Evolutionary conservation across 2,888 invertebrate genomes (phyloP).

Genomic region (Helicoverpa assulta): DNA sequence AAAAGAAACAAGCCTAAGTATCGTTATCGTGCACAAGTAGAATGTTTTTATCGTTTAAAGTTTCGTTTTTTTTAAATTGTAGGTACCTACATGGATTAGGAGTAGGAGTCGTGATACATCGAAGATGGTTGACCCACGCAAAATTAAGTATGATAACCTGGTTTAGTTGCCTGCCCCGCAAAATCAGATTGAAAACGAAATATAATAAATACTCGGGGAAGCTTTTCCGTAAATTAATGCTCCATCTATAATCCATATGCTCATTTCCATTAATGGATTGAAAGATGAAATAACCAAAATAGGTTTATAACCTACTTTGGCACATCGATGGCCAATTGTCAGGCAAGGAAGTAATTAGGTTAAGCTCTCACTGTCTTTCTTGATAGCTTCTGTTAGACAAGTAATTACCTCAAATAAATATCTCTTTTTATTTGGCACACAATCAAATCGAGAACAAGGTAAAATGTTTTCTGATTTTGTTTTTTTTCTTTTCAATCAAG

Average conservation of each 20-base stretch:
- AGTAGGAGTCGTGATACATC: constrained; percentile 1
- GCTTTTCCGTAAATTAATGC: constrained; percentile 59
- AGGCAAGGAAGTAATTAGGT: constrained; percentile 69
- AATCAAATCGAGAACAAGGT: constrained; percentile 19
- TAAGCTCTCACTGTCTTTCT: constrained; percentile 49
- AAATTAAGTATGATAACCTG: not conserved
- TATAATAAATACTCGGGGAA: constrained; percentile 43
- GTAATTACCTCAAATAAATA: constrained; percentile 38
- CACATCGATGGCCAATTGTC: constrained; percentile 64
- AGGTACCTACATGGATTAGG: not conserved
- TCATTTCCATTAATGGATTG: constrained; percentile 66
- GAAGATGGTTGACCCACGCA: not conserved
- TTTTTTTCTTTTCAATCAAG: no score
- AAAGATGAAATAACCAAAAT: constrained; percentile 56
- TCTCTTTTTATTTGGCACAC: constrained; percentile 39
- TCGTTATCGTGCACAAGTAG: constrained; percentile 18
- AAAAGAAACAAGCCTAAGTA: not conserved
- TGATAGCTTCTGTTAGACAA: constrained; percentile 40
- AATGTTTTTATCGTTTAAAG: constrained; percentile 2
- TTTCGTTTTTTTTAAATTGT: not conserved
- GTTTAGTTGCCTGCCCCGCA: not conserved
- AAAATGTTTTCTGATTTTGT: not conserved
- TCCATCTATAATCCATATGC: constrained; percentile 64
- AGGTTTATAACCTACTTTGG: constrained; percentile 56
- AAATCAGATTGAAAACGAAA: constrained; percentile 24